These are phyloP conservation scores for Pseudochirops corinnae DNA, from an alignment of 2,797 vertebrate genomes.

Conservation along the genomic window DNA sequence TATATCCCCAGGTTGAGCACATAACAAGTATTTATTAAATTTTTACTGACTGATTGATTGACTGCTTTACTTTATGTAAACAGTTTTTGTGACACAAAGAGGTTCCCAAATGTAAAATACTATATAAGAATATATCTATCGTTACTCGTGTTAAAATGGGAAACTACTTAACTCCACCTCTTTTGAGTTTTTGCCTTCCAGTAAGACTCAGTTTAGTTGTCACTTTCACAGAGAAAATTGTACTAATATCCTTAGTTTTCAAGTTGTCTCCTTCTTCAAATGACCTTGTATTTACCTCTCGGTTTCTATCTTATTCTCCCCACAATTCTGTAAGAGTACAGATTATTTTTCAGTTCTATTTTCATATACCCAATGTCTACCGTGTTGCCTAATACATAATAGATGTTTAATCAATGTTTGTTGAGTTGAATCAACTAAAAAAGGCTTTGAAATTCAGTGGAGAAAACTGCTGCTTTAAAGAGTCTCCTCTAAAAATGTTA, in stretches of 20 bases:
- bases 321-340: not conserved
- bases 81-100: too few relatives aligned
- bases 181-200: not conserved
- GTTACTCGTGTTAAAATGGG: not conserved
- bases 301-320: not conserved
- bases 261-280: not conserved
- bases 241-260: not conserved
- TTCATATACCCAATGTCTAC: not conserved
- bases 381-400: not conserved
- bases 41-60: not conserved
- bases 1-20: not conserved
- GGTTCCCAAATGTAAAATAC: not conserved
- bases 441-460: not conserved
- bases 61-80: not conserved
- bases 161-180: not conserved
- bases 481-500: not conserved
- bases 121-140: not conserved
- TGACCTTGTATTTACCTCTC: not conserved
- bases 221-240: not conserved
- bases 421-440: not conserved
- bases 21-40: not conserved
- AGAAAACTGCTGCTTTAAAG: not conserved
- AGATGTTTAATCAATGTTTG: not conserved
- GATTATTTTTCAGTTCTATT: not conserved
- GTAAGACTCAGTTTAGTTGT: not conserved